Conservation (phyloP, 2,113 vertebrate species). For the Lycaon pictus region DNA sequence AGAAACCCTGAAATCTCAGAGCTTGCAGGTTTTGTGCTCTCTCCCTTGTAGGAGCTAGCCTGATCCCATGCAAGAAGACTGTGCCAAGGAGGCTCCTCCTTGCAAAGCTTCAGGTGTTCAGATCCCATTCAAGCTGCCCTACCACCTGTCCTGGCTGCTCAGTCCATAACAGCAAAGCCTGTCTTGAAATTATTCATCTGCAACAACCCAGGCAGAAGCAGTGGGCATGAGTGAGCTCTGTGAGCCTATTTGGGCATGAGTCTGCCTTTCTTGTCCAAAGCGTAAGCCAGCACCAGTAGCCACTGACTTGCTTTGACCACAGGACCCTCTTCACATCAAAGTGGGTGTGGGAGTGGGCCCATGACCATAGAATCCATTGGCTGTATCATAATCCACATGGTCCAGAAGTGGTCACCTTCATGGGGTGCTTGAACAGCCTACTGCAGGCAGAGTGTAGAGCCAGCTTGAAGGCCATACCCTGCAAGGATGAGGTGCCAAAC, state of each 20-base stretch:
- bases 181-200: neutral
- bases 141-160: neutral
- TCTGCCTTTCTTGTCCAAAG: neutral
- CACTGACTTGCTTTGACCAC: neutral
- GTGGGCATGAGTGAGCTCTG: accelerated
- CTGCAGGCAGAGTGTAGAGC: too few species aligned
- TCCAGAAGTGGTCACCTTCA: neutral
- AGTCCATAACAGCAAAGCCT: neutral
- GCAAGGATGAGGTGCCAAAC: neutral
- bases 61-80: accelerated
- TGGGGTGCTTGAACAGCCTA: neutral
- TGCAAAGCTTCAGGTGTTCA: neutral
- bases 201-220: too few species aligned
- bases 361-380: neutral
- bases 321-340: too few species aligned
- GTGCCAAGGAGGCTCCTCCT: too few species aligned
- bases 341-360: neutral
- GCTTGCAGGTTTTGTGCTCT: neutral
- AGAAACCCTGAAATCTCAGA: neutral
- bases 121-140: too few species aligned
- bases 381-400: accelerated
- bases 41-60: too few species aligned
- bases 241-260: accelerated
- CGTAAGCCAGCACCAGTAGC: too few species aligned
- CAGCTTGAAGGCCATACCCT: too few species aligned